These are phyloP conservation scores for Anguilla pacifica DNA, from an alignment of 2,797 vertebrate species.

Conservation along the genomic window DNA sequence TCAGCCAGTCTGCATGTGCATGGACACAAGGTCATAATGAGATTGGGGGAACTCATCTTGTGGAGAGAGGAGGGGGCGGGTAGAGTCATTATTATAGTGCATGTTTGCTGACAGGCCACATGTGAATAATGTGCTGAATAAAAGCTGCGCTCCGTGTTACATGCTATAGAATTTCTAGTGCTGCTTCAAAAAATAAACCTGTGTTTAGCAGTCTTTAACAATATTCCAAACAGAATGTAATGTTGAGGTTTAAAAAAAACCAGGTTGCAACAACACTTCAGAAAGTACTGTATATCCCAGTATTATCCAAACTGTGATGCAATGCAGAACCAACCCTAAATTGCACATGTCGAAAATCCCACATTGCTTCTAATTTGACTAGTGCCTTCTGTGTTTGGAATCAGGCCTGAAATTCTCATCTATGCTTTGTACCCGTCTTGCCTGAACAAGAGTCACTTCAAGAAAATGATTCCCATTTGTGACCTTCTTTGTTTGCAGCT, in stretches of 20 bases:
- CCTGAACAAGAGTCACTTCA: background rate
- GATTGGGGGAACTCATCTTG: background rate
- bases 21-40: background rate
- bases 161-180: background rate
- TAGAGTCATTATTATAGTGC: slow-evolving; percentile 9
- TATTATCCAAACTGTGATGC: background rate
- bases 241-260: background rate
- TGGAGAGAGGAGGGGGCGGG: background rate
- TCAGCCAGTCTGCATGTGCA: background rate
- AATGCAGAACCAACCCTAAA: background rate
- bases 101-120: slow-evolving; percentile 1
- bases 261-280: background rate
- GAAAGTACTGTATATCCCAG: background rate
- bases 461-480: background rate
- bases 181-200: background rate
- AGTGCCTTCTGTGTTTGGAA: background rate
- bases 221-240: background rate
- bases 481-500: background rate
- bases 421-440: background rate
- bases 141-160: background rate
- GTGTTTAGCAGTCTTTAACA: background rate
- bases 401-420: background rate
- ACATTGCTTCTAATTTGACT: background rate
- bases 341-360: background rate
- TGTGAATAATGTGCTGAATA: slow-evolving; percentile 3